Base-by-base conservation (phyloP, 2,888 invertebrate genomes). In the Lasioglossum lativentre region DNA sequence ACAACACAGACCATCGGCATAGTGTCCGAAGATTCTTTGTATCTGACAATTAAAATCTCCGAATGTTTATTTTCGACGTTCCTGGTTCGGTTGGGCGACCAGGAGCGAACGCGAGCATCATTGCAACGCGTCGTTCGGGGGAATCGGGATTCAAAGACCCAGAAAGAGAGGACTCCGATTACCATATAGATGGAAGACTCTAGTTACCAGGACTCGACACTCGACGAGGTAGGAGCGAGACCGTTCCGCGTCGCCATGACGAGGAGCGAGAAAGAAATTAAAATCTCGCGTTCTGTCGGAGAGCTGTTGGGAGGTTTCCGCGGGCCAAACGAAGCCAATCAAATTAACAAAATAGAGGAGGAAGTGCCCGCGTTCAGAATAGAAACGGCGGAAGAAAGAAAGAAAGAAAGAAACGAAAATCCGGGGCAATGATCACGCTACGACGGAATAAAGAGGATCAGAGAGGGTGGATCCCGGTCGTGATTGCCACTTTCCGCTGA, bases 401-500 rank as follows among this genome's bases (percentile, higher is more conserved):
- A n/a, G n/a, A n/a, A n/a, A n/a, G n/a, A 70, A 40, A 8, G 70
- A 85, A 68, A 70, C 47, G 82, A 82, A 84, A 86, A 84, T 83
- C 80, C 85, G n/a, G 56, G 47, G 78, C 74, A 78, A 75, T 70
- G 79, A 83, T 80, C 82, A 71, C 45, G 82, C 23, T 12, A 63
- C 73, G 27, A 73, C 45, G 52, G 63, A 70, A 82, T 85, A 89
- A 89, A 89, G 87, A 86, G 86, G 78, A 86, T 88, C 83, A 77
- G 81, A 77, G 76, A 59, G 68, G 78, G 66, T 70, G 56, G 52
- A 80, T 74, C 27, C 68, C 27, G 2, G 45, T 8, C 66, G 79
- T 80, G 85, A 82, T 84, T 82, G 79, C 78, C 68, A 78, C 82
- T 80, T 87, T 80, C 52, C 78, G 90, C 90, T 89, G 90, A 89